Percentiles rank a stretch among this genome's conserved stretches.
phyloP scores from a whole-genome alignment of 2,113 vertebrate species.

The Sphyrna mokarran region DNA sequence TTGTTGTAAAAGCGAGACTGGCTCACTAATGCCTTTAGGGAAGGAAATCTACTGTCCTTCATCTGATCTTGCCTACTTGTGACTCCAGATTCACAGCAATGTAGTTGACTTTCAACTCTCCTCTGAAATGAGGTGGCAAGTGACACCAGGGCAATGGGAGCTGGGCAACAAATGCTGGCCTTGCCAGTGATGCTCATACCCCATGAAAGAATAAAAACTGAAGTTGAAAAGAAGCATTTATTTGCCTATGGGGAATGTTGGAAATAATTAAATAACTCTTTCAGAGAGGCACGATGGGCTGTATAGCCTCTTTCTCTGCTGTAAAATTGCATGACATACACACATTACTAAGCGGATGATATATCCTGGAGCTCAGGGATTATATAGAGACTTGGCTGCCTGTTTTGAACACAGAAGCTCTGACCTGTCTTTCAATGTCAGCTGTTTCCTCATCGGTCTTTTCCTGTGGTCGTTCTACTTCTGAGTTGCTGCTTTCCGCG shows the following conservation, averaged over 20 bases:
- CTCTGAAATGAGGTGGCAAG: too few relatives aligned
- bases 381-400: background rate
- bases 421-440: background rate
- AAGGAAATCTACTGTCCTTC: too few relatives aligned
- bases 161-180: too few relatives aligned
- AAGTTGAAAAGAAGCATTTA: background rate
- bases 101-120: too few relatives aligned
- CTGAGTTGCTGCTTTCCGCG: background rate
- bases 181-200: too few relatives aligned
- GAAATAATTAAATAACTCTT: background rate
- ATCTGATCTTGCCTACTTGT: too few relatives aligned
- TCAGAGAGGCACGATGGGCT: background rate
- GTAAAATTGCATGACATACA: background rate
- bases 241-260: background rate
- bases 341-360: background rate
- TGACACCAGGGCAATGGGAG: too few relatives aligned
- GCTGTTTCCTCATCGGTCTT: background rate
- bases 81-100: too few relatives aligned
- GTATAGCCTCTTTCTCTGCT: background rate
- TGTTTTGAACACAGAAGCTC: background rate
- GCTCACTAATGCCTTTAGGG: too few relatives aligned
- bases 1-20: too few relatives aligned
- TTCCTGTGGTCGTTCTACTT: background rate
- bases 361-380: background rate
- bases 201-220: background rate